Conservation (phyloP, 2,113 vertebrate species). For the Leptodactylus fuscus region DNA sequence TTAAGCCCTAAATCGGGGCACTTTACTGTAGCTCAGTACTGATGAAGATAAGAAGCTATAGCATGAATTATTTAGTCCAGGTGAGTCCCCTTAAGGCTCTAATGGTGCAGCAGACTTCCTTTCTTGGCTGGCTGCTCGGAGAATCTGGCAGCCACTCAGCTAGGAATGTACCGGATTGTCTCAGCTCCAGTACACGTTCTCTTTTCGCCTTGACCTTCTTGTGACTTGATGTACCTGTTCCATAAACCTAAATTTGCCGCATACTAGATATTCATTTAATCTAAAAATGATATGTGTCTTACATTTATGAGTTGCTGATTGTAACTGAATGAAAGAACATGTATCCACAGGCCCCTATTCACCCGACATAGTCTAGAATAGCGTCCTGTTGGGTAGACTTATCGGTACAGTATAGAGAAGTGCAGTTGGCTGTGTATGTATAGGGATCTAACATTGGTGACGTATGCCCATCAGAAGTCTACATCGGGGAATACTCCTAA, state of each 20-base stretch:
- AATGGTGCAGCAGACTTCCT: constrained; percentile 22
- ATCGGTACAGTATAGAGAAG: too few species aligned
- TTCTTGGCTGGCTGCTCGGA: constrained; percentile 3
- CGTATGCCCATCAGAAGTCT: too few species aligned
- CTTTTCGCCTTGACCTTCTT: not conserved
- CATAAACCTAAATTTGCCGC: not conserved
- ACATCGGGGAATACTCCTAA: too few species aligned
- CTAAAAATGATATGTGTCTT: not conserved
- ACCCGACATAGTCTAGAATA: too few species aligned
- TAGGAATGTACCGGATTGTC: not conserved
- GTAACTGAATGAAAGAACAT: not conserved
- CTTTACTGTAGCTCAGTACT: constrained; percentile 19
- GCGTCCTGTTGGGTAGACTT: too few species aligned
- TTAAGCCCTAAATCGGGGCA: not conserved
- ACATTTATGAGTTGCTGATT: not conserved
- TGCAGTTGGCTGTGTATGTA: too few species aligned
- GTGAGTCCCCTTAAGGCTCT: constrained; percentile 38
- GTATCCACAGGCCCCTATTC: too few species aligned
- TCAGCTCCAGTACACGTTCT: not conserved
- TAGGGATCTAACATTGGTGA: too few species aligned
- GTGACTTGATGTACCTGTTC: not conserved
- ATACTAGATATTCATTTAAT: not conserved
- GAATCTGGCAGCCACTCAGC: constrained; percentile 23
- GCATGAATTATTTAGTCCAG: constrained; percentile 21
- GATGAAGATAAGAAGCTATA: constrained; percentile 11